These are phyloP conservation scores for Bombus confusus DNA, from an alignment of 1,140 invertebrate genomes.

Conservation along the genomic window DNA sequence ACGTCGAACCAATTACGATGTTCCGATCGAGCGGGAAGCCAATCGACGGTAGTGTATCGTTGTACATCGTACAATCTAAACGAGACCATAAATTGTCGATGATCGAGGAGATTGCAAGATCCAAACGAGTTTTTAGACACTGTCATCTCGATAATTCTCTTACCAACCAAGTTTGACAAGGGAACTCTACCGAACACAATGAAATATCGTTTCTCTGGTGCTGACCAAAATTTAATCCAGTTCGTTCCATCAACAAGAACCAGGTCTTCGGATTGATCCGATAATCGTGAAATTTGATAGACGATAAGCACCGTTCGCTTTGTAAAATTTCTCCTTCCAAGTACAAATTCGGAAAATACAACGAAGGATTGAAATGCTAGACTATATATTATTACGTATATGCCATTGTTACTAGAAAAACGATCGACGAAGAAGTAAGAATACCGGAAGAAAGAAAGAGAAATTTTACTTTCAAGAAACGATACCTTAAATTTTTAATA, in stretches of 20 bases:
- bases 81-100: too few species aligned
- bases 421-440: too few species aligned
- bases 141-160: background rate
- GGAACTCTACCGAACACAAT: background rate
- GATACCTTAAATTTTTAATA: too few species aligned
- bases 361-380: too few species aligned
- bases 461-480: too few species aligned
- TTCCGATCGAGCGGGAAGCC: background rate
- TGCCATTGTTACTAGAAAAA: too few species aligned
- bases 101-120: background rate
- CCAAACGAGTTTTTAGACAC: background rate
- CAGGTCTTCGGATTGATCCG: background rate
- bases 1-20: slow-evolving; percentile 7
- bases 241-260: background rate
- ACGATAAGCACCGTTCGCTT: background rate
- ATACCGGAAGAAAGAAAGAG: too few species aligned
- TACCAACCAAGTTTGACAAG: background rate
- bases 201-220: background rate
- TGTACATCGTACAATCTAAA: background rate
- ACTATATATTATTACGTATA: too few species aligned
- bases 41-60: background rate
- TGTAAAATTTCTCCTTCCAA: too few species aligned
- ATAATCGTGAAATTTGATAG: background rate
- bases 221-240: background rate
- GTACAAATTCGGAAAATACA: too few species aligned